Base-by-base conservation (phyloP, 2,113 vertebrate species). In the Chloropsis cyanopogon region DNA sequence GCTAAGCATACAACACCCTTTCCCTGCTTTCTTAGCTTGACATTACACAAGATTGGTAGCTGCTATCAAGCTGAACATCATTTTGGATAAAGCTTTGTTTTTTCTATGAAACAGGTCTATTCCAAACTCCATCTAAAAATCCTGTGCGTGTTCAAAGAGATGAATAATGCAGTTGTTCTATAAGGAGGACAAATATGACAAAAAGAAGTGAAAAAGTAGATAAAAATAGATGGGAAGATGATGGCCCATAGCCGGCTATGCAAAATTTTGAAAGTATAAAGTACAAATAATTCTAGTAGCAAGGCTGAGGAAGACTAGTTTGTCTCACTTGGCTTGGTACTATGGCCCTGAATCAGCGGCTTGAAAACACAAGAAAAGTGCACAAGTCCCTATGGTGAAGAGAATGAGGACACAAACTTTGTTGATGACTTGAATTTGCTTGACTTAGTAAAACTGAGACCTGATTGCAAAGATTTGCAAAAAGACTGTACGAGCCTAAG, bases 81-180 rank as follows among this genome's bases (percentile, higher is more conserved):
- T 64, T 86, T 64, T 75, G 53, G 61, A 85, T 23, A 68, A 76
- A 82, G 33, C 46, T 73, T 93, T 92, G 49, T 76, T 79, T 53
- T 89, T 25, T 11, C 29, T 65, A 11, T 39, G 33, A 84, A 89
- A 61, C 46, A 79, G 14, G 46, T 57, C 49, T 87, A 42, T 85
- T 92, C 53, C 66, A 72, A 93, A 91, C 9, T 65, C 60, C 14
- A 42, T 59, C 65, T 89, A 56, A 95, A 95, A 89, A 80, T 35
- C n/a, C 20, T 77, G 23, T 82, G 23, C 63, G 11, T 85, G 66
- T 80, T 95, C 86, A 80, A 89, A 89, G 57, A 64, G 28, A 91
- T 79, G 61, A 96, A 87, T 91, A 95, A 94, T 89, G 81, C 53
- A 93, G 16, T 59, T 91, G 23, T 25, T 82, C 21, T 76, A 31